Base-by-base conservation (phyloP, 2,113 vertebrate species). In the Tachycineta bicolor region DNA sequence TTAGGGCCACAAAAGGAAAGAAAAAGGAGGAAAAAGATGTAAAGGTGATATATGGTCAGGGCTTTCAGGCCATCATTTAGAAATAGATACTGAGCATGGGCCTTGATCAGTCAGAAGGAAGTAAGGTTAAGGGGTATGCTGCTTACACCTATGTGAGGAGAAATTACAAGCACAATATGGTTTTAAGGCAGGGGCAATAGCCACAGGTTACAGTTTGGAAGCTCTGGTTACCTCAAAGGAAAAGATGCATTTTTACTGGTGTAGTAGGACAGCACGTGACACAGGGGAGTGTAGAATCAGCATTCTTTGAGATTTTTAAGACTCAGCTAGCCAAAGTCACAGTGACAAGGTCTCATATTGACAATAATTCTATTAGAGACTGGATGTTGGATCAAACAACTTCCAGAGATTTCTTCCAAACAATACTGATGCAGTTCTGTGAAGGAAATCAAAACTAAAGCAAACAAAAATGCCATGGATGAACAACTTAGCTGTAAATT, bases 401-500 rank as follows among this genome's bases (percentile, higher is more conserved):
- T 80, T 80, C 23, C 37, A 50, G 37, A 77, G 12, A 50, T 52
- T 83, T 80, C 44, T 56, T 82, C 22, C 8, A 34, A 62, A 23
- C 11, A 65, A 5, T 10, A 39, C 16, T 71, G 16, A 28, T 75
- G 44, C 1, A 3, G 19, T 41, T 50, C 46, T 65, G 24, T 26
- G 20, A 68, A 58, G 20, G 23, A 52, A 55, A 82, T 18, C 5
- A 49, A 58, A 93, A 46, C 7, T 3, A 39, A 43, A 71, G 12
- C 25, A 34, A 63, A 33, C 2, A 6, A 63, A 26, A 37, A 46
- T 8, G 1, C 5, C 4, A 15, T 0, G 1, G 5, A 34, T 67
- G 19, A 43, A 49, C 8, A 58, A 24, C 2, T 46, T 75, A 65
- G 6, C 22, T 41, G 4, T 47, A 74, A 65, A 43, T 10, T 6